Conservation (phyloP, 2,888 invertebrate species). For the Suillia variegata region DNA sequence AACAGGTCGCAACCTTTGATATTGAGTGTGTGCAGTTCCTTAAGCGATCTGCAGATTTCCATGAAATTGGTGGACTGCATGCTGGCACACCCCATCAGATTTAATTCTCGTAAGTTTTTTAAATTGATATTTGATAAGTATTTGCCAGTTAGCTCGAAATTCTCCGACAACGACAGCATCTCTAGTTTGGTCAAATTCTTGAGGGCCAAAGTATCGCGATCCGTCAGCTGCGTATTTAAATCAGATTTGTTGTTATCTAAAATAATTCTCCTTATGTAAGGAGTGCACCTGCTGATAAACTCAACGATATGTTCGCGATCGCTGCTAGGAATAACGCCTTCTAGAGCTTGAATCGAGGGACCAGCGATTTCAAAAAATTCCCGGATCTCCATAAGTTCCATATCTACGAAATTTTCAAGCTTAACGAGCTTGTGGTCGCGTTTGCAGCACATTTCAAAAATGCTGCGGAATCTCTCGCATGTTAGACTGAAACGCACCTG, state of each 20-base stretch:
- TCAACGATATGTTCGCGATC: constrained; percentile 21
- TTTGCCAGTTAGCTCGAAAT: constrained; percentile 20
- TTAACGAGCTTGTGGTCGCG: constrained; percentile 12
- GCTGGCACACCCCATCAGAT: background rate
- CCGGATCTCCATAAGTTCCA: constrained; percentile 25
- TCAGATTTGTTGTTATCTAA: constrained; percentile 13
- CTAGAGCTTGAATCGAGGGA: constrained; percentile 14
- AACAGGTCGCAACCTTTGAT: background rate
- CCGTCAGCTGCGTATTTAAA: constrained; percentile 13
- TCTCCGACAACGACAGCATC: constrained; percentile 8
- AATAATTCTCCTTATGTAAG: constrained; percentile 9
- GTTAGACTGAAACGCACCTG: constrained; percentile 22
- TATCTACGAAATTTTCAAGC: background rate
- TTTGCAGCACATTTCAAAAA: constrained; percentile 22
- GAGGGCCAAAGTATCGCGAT: constrained; percentile 7
- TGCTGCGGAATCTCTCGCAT: constrained; percentile 17
- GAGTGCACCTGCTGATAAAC: constrained; percentile 18
- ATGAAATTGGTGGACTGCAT: background rate
- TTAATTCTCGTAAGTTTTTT: background rate
- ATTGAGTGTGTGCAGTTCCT: background rate
- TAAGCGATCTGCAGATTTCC: background rate
- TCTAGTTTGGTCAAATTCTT: constrained; percentile 12
- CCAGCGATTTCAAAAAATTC: constrained; percentile 26
- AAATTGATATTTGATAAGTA: background rate
- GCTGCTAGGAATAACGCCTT: constrained; percentile 15